These are phyloP conservation scores for Heterochromis multidens DNA, from an alignment of 2,113 vertebrate genomes.

Conservation along the genomic window DNA sequence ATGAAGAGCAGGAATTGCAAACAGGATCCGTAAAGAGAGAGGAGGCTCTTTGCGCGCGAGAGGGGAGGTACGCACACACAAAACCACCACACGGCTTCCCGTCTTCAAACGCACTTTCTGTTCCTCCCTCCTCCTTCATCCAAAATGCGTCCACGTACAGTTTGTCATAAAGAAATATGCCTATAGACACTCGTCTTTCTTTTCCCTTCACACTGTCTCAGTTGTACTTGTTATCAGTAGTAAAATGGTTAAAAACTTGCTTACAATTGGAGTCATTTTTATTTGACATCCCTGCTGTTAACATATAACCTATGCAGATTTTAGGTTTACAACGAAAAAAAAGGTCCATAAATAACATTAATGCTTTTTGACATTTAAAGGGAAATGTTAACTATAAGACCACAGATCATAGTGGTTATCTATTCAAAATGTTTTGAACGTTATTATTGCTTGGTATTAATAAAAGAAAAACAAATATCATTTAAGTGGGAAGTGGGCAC, in stretches of 20 bases:
- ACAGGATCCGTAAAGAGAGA: slow-evolving; percentile 31
- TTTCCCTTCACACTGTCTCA: not conserved
- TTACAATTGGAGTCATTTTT: not conserved
- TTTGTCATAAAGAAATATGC: not conserved
- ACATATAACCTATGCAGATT: not conserved
- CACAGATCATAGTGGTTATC: not conserved
- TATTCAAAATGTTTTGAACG: not conserved
- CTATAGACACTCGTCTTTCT: not conserved
- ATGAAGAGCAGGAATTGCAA: slow-evolving; percentile 46
- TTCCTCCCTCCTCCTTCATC: slow-evolving; percentile 8
- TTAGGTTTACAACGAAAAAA: not conserved
- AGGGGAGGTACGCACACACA: slow-evolving; percentile 46
- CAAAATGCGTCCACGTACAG: not conserved
- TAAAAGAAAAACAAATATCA: not conserved
- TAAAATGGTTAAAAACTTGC: no score
- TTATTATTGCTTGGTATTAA: not conserved
- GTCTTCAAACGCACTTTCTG: slow-evolving; percentile 16
- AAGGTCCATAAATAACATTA: not conserved
- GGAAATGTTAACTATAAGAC: not conserved
- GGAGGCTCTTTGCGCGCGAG: slow-evolving; percentile 23
- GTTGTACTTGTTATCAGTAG: not conserved
- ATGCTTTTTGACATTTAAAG: not conserved
- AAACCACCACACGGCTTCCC: slow-evolving; percentile 11
- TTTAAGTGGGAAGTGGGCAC: not conserved
- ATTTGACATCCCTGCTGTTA: not conserved